Conservation (phyloP, 2,113 vertebrate species). For the Trematomus loennbergii region DNA sequence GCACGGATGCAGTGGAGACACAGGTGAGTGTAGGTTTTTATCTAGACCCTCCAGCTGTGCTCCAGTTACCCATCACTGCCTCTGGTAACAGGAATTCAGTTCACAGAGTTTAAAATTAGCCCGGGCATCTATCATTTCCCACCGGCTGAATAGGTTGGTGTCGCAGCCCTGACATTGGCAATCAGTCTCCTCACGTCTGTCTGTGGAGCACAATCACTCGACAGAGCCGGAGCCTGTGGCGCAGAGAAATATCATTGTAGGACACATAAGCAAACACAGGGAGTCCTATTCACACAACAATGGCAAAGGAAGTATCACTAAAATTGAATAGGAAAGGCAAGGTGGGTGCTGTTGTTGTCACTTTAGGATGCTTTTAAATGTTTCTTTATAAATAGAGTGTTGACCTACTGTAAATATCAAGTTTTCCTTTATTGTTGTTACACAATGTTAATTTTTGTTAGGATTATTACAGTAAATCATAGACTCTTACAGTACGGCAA, state of each 20-base stretch:
- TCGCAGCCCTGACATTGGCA: constrained; percentile 64
- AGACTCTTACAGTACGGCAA: no score
- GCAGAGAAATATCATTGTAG: constrained; percentile 49
- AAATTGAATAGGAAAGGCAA: not conserved
- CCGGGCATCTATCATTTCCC: constrained; percentile 81
- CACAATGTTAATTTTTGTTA: no score
- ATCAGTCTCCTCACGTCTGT: constrained; percentile 73
- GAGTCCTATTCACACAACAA: constrained; percentile 39
- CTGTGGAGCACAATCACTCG: constrained; percentile 76
- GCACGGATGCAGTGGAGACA: constrained; percentile 24
- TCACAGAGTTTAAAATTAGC: constrained; percentile 85
- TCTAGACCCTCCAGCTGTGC: constrained; percentile 75
- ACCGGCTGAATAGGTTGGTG: constrained; percentile 69
- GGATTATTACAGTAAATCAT: no score
- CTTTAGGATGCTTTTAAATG: no score
- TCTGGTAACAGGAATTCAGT: constrained; percentile 75
- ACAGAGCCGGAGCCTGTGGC: constrained; percentile 46
- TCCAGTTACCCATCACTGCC: constrained; percentile 71
- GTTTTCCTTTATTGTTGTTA: no score
- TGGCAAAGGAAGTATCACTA: constrained; percentile 5
- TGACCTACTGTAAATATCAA: no score
- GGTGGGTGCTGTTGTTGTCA: not conserved
- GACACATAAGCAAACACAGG: constrained; percentile 56
- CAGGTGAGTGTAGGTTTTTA: constrained; percentile 71
- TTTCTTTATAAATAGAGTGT: no score